A percentile compares a stretch with the other conserved stretches of the same genome.
phyloP scores from a whole-genome alignment of 2,113 vertebrate species.

The Hippopotamus amphibius region DNA sequence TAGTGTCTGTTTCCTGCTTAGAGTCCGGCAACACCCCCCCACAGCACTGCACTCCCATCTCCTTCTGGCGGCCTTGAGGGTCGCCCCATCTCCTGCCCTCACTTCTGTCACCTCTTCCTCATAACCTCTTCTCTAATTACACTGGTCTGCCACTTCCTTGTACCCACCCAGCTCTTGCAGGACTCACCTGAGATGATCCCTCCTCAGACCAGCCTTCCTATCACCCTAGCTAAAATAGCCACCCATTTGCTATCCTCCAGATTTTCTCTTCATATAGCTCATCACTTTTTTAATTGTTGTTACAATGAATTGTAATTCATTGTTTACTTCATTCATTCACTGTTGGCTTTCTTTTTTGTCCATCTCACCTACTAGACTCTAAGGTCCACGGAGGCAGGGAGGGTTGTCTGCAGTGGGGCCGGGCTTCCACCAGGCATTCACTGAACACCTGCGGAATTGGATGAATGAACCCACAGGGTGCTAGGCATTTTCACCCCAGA shows the following conservation, averaged over 20 bases:
- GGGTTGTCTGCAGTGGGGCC: neutral
- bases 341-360: neutral
- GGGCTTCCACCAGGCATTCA: neutral
- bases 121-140: neutral
- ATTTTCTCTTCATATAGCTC: neutral
- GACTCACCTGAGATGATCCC: neutral
- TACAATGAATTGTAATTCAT: no score
- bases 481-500: neutral
- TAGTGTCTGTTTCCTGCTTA: neutral
- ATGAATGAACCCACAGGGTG: neutral
- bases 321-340: neutral
- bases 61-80: neutral
- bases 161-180: neutral
- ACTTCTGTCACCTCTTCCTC: neutral
- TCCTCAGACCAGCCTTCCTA: neutral
- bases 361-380: neutral
- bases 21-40: neutral
- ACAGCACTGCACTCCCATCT: neutral
- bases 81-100: fast-evolving
- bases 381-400: neutral
- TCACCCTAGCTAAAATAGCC: neutral
- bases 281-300: neutral
- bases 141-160: neutral
- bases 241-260: neutral
- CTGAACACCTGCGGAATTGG: neutral